Base-by-base conservation (phyloP, 2,113 vertebrate genomes). In the Bubalus kerabau region DNA sequence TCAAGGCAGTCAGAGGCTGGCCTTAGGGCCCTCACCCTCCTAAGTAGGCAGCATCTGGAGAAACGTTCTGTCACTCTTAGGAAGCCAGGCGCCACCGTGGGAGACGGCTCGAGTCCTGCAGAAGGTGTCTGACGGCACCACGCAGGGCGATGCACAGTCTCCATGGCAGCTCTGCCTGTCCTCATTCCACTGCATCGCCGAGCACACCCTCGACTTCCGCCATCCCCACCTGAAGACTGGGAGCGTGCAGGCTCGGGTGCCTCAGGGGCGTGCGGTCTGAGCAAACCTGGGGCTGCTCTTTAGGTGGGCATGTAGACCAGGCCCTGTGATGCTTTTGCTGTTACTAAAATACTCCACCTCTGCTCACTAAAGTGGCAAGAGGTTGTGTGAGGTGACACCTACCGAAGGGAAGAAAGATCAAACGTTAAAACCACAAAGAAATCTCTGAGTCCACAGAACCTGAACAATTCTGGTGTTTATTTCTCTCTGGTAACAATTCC, bases 151-250 rank as follows among this genome's bases (percentile, higher is more conserved):
- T 5, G 30, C 26, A 32, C 60, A 19, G 40, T 19, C n/a, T 14
- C 64, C 5, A 5, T 3, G 13, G 32, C 40, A 48, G 71, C 54
- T 17, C 50, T 3, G 4, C 10, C 7, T 2, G 7, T 7, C 12
- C 40, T n/a, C 7, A 2, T 4, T 30, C 54, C 28, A 7, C 52
- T 21, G 43, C 40, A 3, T 50, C 56, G 2, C 46, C 59, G 13
- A 9, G 19, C 36, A 43, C 5, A 32, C 81, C 8, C 28, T 46
- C 26, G 0, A n/a, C 15, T 14, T 15, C 57, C 5, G 1, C 12
- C 7, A 0, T 4, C 57, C 78, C 7, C 12, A 2, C 46, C 78
- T 2, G 3, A n/a, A 12, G 26, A 13, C 57, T 2, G 7, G 26
- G 19, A 21, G 46, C 4, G 28, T 0, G 6, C 10, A 16, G 43